phyloP scores from a whole-genome alignment of 2,888 invertebrate species.

The Orthosia cruda region DNA sequence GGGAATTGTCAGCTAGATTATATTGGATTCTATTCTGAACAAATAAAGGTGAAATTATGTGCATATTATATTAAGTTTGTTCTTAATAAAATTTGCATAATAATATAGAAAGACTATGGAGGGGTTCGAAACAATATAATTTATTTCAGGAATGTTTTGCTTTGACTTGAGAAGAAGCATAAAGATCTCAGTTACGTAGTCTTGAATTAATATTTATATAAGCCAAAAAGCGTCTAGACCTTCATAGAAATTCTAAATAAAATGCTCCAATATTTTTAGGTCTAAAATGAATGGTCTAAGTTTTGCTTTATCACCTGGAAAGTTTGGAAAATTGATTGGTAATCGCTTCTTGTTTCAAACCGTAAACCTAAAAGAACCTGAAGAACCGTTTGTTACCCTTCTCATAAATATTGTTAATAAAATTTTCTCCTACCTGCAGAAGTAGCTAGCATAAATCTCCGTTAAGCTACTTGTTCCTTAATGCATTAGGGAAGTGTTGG shows the following conservation, averaged over 20 bases:
- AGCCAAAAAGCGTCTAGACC: constrained; percentile 14
- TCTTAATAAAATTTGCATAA: no score
- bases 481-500: constrained; percentile 39
- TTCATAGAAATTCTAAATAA: neutral
- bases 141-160: no score
- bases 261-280: constrained; percentile 5
- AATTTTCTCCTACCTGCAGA: neutral
- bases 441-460: constrained; percentile 30
- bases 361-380: neutral
- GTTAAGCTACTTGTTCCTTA: constrained; percentile 36
- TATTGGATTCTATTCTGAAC: no score
- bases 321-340: neutral
- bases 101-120: no score
- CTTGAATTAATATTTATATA: constrained; percentile 8
- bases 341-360: constrained; percentile 6
- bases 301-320: neutral
- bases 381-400: constrained; percentile 9
- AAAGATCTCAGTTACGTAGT: neutral
- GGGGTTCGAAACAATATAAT: no score
- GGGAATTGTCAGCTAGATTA: no score
- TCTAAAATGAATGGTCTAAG: neutral
- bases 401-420: constrained; percentile 17
- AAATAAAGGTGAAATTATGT: no score
- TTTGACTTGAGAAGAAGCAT: constrained; percentile 12
- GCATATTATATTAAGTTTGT: no score